Evolutionary conservation across 2,888 invertebrate genomes (phyloP).

Genomic region (Asteroscopus sphinx): DNA sequence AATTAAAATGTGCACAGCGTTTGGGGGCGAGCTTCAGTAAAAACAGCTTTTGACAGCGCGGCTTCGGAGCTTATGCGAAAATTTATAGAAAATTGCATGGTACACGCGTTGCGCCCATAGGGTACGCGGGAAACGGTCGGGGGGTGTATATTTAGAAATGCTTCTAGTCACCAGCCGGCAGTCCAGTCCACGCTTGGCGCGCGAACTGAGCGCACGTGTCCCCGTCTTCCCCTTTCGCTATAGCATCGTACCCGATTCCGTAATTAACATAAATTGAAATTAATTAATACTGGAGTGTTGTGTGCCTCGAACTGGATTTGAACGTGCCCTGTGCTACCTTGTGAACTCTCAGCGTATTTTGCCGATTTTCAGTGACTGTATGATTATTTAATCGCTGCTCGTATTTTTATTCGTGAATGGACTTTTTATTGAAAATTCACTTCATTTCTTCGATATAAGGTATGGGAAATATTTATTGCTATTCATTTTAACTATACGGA

Average conservation of each 20-base stretch:
- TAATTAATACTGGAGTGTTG: conserved; percentile 75
- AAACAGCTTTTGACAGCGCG: conserved; percentile 88
- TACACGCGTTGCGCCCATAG: conserved; percentile 81
- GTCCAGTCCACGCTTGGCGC: conserved; percentile 84
- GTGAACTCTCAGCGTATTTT: conserved; percentile 61
- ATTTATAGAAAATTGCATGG: conserved; percentile 89
- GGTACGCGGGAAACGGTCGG: conserved; percentile 80
- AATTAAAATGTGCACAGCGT: conserved; percentile 77
- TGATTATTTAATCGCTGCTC: conserved; percentile 67
- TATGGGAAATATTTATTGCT: conserved; percentile 64
- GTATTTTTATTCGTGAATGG: conserved; percentile 67
- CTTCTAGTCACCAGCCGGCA: conserved; percentile 74
- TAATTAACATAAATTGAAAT: conserved; percentile 79
- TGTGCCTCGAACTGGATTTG: conserved; percentile 82
- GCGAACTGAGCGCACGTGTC: conserved; percentile 75
- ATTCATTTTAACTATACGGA: conserved; percentile 44
- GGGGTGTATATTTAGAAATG: conserved; percentile 89
- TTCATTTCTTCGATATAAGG: conserved; percentile 72
- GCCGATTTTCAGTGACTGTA: conserved; percentile 58
- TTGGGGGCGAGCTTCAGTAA: conserved; percentile 74
- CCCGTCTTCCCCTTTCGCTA: conserved; percentile 61
- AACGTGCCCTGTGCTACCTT: conserved; percentile 70
- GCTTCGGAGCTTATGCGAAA: conserved; percentile 87
- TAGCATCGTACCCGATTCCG: conserved; percentile 75
- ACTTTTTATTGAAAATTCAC: conserved; percentile 70